Evolutionary conservation across 2,888 invertebrate species (phyloP).

Genomic region (Antitype chi): DNA sequence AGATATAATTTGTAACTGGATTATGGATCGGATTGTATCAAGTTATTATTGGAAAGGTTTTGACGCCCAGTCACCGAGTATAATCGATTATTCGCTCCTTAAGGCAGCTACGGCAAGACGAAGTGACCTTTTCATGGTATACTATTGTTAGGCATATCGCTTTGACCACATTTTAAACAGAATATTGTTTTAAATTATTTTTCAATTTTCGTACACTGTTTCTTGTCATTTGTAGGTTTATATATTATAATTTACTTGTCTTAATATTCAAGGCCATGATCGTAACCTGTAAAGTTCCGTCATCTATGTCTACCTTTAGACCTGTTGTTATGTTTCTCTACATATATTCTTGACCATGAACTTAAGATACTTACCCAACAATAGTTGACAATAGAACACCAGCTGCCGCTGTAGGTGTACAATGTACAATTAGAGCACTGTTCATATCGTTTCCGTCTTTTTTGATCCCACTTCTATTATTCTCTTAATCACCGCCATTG

Average conservation of each 20-base stretch:
- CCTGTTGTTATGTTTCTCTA: neutral
- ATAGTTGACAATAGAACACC: slow-evolving; percentile 49
- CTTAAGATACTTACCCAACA: slow-evolving; percentile 28
- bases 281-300: neutral
- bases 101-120: slow-evolving; percentile 34
- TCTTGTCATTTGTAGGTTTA: neutral
- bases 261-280: neutral
- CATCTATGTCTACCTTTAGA: slow-evolving; percentile 11
- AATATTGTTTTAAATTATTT: slow-evolving; percentile 2
- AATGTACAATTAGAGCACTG: slow-evolving; percentile 54
- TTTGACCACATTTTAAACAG: slow-evolving; percentile 5
- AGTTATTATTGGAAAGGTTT: slow-evolving; percentile 50
- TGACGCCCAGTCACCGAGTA: slow-evolving; percentile 32
- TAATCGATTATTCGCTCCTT: slow-evolving; percentile 55
- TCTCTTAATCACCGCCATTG: slow-evolving; percentile 56
- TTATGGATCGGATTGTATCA: slow-evolving; percentile 36
- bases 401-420: slow-evolving; percentile 54
- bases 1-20: slow-evolving; percentile 10
- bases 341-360: slow-evolving; percentile 46
- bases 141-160: slow-evolving; percentile 31
- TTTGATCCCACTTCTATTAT: slow-evolving; percentile 49
- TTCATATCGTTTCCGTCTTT: slow-evolving; percentile 54
- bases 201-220: neutral
- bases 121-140: slow-evolving; percentile 48
- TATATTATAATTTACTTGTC: neutral